Evolutionary conservation across 2,888 invertebrate species (phyloP), one percentile per base, ranked within the genome.

Genomic region (Cinara cedri): DNA sequence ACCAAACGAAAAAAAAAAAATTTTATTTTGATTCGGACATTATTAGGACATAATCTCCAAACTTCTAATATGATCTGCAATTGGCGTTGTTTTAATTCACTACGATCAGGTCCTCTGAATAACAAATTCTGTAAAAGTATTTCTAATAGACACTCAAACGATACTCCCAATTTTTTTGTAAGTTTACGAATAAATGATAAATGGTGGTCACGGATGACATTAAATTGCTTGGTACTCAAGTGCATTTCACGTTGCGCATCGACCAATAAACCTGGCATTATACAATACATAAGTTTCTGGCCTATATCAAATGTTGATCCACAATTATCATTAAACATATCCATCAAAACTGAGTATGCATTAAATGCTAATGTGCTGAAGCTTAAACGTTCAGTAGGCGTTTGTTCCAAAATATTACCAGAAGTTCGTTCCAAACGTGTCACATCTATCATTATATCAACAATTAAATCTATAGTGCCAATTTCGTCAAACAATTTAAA

Each of bases 241-340:
- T 70, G 78, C 78, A 78, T 70, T 70, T 70, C 70, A 51, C 70
- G 68, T 51, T 78, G 78, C 42, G 60, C 70, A 19, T 78, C 70
- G 16, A 78, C 70, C 42, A 78, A 68, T 60, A 78, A 51, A 42
- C 70, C 70, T 51, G 70, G 8, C 11, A 78, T 3, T 10, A 78
- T 21, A 44, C 24, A 42, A 70, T 42, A 16, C 60, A 78, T 62
- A 51, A 78, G 44, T 49, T 78, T 46, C 70, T 70, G 26, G 13
- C 60, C 21, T 10, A 78, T 26, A 62, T 51, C 21, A 8, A 51
- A 21, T 42, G 51, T 62, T 68, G 78, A 42, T 14, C 78, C 78
- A 70, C 78, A 78, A 51, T 78, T 78, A 0, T 70, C 78, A 78
- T 70, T 78, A 42, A 78, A 78, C 70, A 70, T 78, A 62, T 68